Evolutionary conservation across 1,140 invertebrate species (phyloP).

Genomic region (Anoplolepis gracilipes): DNA sequence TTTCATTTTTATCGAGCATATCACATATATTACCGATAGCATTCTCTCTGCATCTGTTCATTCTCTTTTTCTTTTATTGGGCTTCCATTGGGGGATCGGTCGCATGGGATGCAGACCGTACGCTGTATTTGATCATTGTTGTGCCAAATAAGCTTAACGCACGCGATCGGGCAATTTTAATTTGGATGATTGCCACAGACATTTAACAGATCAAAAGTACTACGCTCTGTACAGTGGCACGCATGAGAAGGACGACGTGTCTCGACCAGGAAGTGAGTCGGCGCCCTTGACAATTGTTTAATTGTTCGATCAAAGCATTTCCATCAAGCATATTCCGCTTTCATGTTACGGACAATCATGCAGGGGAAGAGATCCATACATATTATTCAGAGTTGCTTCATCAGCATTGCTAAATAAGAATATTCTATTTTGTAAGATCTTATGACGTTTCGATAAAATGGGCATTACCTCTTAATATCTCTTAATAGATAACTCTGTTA

Average conservation of each 20-base stretch:
- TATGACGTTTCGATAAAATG: neutral
- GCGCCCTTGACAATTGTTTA: slow-evolving; percentile 77
- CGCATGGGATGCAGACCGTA: no score
- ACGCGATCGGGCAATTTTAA: slow-evolving; percentile 40
- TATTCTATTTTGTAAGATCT: slow-evolving; percentile 44
- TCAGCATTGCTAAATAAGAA: slow-evolving; percentile 51
- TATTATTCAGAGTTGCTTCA: slow-evolving; percentile 48
- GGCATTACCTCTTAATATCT: neutral
- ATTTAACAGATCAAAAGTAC: slow-evolving; percentile 33
- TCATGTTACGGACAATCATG: slow-evolving; percentile 44
- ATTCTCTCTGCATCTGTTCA: neutral
- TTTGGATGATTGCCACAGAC: slow-evolving; percentile 1
- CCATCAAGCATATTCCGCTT: slow-evolving; percentile 53
- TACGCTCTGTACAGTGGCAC: slow-evolving; percentile 49
- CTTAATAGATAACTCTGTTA: neutral
- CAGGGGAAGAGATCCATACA: slow-evolving; percentile 36
- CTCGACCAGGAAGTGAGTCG: slow-evolving; percentile 73
- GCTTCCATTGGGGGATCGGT: no score
- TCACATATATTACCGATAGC: neutral
- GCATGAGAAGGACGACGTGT: slow-evolving; percentile 58
- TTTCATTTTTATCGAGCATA: neutral
- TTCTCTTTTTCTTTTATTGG: neutral
- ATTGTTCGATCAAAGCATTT: slow-evolving; percentile 70
- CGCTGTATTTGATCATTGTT: neutral
- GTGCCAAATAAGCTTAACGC: slow-evolving; percentile 18